Conservation (phyloP, 2,113 vertebrate genomes). For the Seriola rivoliana region DNA sequence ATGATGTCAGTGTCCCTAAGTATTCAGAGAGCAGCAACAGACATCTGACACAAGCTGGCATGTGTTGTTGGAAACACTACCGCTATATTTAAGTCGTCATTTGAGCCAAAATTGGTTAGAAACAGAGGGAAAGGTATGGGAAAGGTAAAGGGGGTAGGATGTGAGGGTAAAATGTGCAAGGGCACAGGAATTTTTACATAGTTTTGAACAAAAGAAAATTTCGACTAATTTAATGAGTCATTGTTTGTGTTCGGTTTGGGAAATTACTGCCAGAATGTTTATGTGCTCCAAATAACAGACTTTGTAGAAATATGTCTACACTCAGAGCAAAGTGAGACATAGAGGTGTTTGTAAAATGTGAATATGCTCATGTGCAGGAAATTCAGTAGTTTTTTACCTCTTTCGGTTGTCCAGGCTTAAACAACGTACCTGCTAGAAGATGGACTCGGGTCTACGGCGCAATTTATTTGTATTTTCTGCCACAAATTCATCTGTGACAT, state of each 20-base stretch:
- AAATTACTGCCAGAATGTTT: conserved; percentile 33
- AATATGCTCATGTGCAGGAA: background rate
- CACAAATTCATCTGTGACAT: background rate
- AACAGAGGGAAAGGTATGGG: background rate
- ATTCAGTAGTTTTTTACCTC: background rate
- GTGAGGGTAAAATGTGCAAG: background rate
- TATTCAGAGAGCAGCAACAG: conserved; percentile 18
- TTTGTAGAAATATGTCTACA: background rate
- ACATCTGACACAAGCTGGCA: conserved; percentile 37
- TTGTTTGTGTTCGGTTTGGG: conserved; percentile 19
- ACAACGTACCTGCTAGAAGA: background rate
- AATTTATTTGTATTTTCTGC: conserved; percentile 3
- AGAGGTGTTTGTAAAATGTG: background rate
- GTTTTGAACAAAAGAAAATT: conserved; percentile 19
- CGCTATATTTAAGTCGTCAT: conserved; percentile 30
- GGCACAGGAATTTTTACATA: background rate
- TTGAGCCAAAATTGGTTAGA: conserved; percentile 11
- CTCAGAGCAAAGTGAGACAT: background rate
- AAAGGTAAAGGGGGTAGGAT: background rate
- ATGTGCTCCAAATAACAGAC: conserved; percentile 26
- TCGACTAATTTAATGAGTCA: conserved; percentile 14
- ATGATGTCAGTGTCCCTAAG: conserved; percentile 49
- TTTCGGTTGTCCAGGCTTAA: background rate
- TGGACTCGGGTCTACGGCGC: background rate
- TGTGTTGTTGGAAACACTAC: conserved; percentile 32